Evolutionary conservation across 2,888 invertebrate species (phyloP).

Genomic region (Villa cingulata): DNA sequence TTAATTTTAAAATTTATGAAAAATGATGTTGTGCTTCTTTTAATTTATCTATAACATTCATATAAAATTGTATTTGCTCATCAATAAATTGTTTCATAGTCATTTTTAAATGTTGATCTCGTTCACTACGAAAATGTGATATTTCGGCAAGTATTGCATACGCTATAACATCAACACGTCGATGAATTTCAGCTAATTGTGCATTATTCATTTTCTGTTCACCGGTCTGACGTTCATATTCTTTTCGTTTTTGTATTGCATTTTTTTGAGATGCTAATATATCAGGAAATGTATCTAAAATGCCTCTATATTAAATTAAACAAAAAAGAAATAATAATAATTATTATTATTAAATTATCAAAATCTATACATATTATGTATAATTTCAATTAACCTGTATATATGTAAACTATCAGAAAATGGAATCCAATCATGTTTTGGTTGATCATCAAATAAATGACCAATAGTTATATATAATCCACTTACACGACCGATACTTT

Average conservation of each 20-base stretch:
- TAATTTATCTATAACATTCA: conserved; percentile 62
- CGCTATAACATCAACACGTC: conserved; percentile 81
- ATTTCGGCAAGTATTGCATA: conserved; percentile 91
- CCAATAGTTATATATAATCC: conserved; percentile 83
- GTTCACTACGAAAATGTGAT: conserved; percentile 78
- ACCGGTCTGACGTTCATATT: conserved; percentile 64
- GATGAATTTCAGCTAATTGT: conserved; percentile 65
- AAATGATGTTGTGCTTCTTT: conserved; percentile 45
- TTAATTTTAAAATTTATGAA: conserved; percentile 11
- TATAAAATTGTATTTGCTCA: conserved; percentile 87
- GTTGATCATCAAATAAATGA: conserved; percentile 78
- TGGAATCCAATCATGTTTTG: conserved; percentile 80
- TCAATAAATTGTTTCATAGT: conserved; percentile 75
- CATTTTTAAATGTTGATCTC: conserved; percentile 70
- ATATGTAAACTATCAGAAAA: conserved; percentile 83
- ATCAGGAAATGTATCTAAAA: conserved; percentile 81
- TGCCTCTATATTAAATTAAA: conserved; percentile 44
- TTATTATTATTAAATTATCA: not conserved
- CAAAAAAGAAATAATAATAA: not conserved
- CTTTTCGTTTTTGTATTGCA: conserved; percentile 76
- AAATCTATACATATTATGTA: too few species aligned
- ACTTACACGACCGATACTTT: conserved; percentile 73
- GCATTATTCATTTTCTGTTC: conserved; percentile 74
- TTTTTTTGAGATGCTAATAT: conserved; percentile 79
- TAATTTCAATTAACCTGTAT: conserved; percentile 43